phyloP scores from a whole-genome alignment of 2,797 vertebrate genomes.

The Crenuchus spilurus region DNA sequence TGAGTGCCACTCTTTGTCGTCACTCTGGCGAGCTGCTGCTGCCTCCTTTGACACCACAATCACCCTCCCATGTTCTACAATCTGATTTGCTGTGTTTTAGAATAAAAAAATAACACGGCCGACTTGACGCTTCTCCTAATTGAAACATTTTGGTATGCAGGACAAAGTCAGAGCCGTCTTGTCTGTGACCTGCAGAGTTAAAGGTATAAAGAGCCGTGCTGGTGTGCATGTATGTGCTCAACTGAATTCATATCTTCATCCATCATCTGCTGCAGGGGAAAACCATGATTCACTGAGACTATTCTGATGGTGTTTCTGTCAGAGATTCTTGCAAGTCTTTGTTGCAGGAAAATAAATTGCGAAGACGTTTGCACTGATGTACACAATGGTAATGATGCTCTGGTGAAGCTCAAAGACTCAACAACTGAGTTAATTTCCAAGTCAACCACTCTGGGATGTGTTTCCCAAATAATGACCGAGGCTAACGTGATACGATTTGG shows the following conservation, averaged over 20 bases:
- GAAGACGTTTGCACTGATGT: neutral
- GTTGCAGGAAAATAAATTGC: neutral
- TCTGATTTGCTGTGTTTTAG: constrained; percentile 42
- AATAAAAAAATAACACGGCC: constrained; percentile 30
- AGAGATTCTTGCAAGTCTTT: neutral
- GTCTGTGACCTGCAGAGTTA: constrained; percentile 44
- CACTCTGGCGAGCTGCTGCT: constrained; percentile 17
- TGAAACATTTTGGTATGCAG: neutral
- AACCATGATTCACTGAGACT: neutral
- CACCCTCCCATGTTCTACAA: constrained; percentile 16
- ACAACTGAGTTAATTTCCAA: too few relatives aligned
- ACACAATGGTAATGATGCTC: too few relatives aligned
- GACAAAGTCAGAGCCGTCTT: constrained; percentile 41
- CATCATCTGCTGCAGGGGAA: neutral
- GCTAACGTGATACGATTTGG: too few relatives aligned
- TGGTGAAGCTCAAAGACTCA: too few relatives aligned
- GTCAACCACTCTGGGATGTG: neutral
- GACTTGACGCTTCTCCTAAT: constrained; percentile 18
- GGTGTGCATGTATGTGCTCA: neutral
- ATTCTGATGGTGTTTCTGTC: constrained; percentile 17
- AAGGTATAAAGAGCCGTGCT: constrained; percentile 10
- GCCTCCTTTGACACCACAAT: constrained; percentile 9
- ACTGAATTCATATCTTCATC: constrained; percentile 5
- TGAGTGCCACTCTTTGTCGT: constrained; percentile 47
- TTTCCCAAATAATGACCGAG: too few relatives aligned